phyloP scores from a whole-genome alignment of 1,140 invertebrate genomes.

The Sesamia nonagrioides region DNA sequence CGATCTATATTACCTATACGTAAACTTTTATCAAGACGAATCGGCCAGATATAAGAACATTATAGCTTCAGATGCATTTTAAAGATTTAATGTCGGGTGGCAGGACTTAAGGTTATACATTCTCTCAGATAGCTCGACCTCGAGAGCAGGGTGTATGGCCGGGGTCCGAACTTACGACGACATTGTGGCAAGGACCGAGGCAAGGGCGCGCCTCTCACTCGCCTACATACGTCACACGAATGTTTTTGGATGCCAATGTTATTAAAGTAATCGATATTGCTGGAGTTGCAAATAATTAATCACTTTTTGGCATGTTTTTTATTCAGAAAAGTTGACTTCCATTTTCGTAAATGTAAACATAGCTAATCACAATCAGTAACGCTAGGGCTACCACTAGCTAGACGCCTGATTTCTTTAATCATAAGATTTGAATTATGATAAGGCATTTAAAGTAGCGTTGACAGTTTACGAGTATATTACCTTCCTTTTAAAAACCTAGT shows the following conservation, averaged over 20 bases:
- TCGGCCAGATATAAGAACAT: background rate
- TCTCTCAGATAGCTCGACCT: slow-evolving; percentile 65
- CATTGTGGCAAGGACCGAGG: slow-evolving; percentile 74
- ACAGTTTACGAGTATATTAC: too few relatives aligned
- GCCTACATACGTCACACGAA: slow-evolving; percentile 64
- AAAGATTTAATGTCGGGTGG: slow-evolving; percentile 3
- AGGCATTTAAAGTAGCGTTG: too few relatives aligned
- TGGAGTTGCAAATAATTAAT: slow-evolving; percentile 53
- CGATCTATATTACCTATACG: too few relatives aligned
- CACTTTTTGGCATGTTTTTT: slow-evolving; percentile 26
- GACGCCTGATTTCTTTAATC: too few relatives aligned
- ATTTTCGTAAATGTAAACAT: slow-evolving; percentile 19
- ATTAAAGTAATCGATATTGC: slow-evolving; percentile 72
- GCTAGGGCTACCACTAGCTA: slow-evolving; percentile 6
- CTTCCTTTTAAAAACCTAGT: too few relatives aligned
- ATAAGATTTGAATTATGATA: too few relatives aligned
- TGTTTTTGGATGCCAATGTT: slow-evolving; percentile 78
- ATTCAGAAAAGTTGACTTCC: slow-evolving; percentile 7
- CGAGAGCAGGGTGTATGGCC: slow-evolving; percentile 65
- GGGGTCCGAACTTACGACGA: slow-evolving; percentile 72
- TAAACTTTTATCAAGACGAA: background rate
- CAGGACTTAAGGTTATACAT: slow-evolving; percentile 66
- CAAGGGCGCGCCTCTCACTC: slow-evolving; percentile 85
- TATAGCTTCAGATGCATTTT: background rate
- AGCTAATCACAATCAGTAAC: slow-evolving; percentile 3